Evolutionary conservation across 1,140 invertebrate genomes (phyloP).

Genomic region (Sycophila sp.): DNA sequence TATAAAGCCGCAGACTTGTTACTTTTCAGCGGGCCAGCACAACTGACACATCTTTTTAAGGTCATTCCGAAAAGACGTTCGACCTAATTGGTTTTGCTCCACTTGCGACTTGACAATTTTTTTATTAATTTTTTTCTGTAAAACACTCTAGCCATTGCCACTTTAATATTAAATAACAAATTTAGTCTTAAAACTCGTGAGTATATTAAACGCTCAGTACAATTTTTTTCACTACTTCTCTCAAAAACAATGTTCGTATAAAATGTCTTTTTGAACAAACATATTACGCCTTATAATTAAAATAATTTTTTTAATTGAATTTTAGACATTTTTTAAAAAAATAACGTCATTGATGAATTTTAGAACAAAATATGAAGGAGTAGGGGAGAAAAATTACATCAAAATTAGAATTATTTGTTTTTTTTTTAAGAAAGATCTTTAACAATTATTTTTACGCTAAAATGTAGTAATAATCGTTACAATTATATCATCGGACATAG

Average conservation of each 20-base stretch:
- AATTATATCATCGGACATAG: background rate
- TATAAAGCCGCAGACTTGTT: too few species aligned
- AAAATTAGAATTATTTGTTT: background rate
- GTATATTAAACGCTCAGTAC: conserved; percentile 5
- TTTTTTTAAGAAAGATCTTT: background rate
- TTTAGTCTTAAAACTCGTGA: conserved; percentile 12
- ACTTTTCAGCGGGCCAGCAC: too few species aligned
- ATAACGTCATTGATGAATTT: too few species aligned
- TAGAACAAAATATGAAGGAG: background rate
- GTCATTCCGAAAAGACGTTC: too few species aligned
- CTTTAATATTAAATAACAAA: conserved; percentile 25
- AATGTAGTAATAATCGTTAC: conserved; percentile 13
- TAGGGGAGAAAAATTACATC: background rate
- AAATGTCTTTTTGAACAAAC: too few species aligned
- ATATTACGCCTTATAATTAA: too few species aligned
- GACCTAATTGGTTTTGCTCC: background rate
- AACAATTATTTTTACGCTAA: background rate
- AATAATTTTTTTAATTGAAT: background rate
- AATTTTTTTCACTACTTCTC: background rate
- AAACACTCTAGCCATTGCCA: background rate
- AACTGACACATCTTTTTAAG: too few species aligned
- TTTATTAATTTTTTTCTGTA: background rate
- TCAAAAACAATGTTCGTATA: conserved; percentile 1
- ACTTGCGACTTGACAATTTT: background rate
- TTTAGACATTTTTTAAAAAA: background rate